phyloP scores from a whole-genome alignment of 2,888 invertebrate genomes.

The Meganola albula region DNA sequence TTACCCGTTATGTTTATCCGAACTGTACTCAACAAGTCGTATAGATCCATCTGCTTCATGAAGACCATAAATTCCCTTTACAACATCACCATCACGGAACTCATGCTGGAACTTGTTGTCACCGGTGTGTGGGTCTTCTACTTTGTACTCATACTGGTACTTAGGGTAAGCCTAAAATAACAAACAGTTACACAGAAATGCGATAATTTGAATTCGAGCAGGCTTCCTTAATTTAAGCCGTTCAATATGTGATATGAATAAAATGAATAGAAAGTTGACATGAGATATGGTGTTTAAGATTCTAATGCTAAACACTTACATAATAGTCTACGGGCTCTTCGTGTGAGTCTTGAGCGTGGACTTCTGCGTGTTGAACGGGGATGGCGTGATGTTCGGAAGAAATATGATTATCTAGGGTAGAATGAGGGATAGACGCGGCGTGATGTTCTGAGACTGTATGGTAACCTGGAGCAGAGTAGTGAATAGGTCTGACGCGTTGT shows the following conservation, averaged over 20 bases:
- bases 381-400: conserved; percentile 6
- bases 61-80: conserved; percentile 80
- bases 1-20: conserved; percentile 78
- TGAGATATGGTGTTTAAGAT: conserved; percentile 38
- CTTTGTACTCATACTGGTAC: conserved; percentile 79
- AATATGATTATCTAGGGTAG: conserved; percentile 3
- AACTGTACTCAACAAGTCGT: conserved; percentile 79
- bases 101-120: conserved; percentile 80
- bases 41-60: conserved; percentile 79
- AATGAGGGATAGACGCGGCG: not conserved
- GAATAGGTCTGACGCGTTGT: conserved; percentile 7
- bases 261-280: conserved; percentile 57
- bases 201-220: conserved; percentile 35
- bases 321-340: conserved; percentile 55
- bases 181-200: conserved; percentile 29
- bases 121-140: conserved; percentile 79
- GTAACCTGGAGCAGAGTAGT: not conserved
- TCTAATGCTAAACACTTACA: conserved; percentile 54
- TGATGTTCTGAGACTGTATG: not conserved
- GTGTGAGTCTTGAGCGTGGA: conserved; percentile 6
- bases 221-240: conserved; percentile 36
- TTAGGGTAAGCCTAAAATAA: conserved; percentile 72
- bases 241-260: conserved; percentile 43
- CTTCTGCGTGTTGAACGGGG: not conserved
- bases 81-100: conserved; percentile 78